These are phyloP conservation scores for Microtus ochrogaster DNA, from an alignment of 2,113 vertebrate genomes.

Conservation along the genomic window DNA sequence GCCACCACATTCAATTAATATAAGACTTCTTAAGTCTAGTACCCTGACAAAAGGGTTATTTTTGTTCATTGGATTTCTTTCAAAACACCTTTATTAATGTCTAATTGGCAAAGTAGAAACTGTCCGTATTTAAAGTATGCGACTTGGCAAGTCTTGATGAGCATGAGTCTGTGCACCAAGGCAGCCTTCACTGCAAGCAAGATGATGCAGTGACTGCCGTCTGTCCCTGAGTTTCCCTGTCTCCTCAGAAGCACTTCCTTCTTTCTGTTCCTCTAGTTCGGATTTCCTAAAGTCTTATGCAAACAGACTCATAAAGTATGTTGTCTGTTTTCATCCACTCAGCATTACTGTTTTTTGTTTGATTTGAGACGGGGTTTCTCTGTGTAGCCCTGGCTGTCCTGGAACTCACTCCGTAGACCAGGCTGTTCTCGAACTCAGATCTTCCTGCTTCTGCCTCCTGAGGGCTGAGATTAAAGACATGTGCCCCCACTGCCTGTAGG, in stretches of 20 bases:
- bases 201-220: neutral
- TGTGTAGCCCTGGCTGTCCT: neutral
- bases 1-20: neutral
- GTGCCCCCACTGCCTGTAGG: neutral
- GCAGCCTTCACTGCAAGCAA: neutral
- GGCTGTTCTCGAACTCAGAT: neutral
- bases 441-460: neutral
- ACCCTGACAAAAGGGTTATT: neutral
- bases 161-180: neutral
- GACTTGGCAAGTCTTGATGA: neutral
- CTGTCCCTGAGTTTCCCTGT: neutral
- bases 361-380: neutral
- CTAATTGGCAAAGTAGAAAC: neutral
- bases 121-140: neutral
- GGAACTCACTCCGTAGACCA: too few relatives aligned
- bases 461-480: neutral
- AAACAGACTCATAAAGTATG: neutral
- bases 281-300: neutral
- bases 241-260: neutral
- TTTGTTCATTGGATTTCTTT: neutral
- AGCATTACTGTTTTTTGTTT: neutral
- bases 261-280: neutral
- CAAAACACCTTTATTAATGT: neutral
- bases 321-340: neutral
- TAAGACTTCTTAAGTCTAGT: neutral